phyloP scores from a whole-genome alignment of 2,797 vertebrate genomes.

The Borostomias antarcticus region DNA sequence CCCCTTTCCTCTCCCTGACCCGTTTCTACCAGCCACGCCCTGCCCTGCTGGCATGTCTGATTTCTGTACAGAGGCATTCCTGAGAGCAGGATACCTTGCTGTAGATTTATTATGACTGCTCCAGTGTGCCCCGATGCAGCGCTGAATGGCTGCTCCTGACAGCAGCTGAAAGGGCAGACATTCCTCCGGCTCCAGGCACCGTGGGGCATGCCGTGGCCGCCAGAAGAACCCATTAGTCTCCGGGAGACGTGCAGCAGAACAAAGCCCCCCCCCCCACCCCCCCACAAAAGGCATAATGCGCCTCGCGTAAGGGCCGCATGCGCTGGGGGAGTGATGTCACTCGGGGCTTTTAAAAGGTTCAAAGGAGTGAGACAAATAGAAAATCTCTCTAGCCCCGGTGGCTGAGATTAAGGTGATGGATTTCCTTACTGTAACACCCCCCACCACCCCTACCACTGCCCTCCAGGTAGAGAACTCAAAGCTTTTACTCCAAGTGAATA shows the following conservation, averaged over 20 bases:
- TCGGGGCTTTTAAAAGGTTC: conserved; percentile 47
- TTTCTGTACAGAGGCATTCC: conserved; percentile 49
- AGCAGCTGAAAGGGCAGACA: conserved; percentile 62
- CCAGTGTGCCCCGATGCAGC: conserved; percentile 32
- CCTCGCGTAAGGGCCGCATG: conserved; percentile 37
- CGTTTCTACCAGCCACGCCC: conserved; percentile 22
- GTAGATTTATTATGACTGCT: conserved; percentile 67
- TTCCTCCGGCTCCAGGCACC: conserved; percentile 52
- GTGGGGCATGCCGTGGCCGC: conserved; percentile 28
- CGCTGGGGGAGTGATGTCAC: conserved; percentile 40
- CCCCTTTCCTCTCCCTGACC: conserved; percentile 25
- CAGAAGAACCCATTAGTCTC: conserved; percentile 52
- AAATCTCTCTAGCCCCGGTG: conserved; percentile 47
- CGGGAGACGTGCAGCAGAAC: conserved; percentile 40
- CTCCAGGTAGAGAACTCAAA: conserved; percentile 63
- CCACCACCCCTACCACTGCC: conserved; percentile 33
- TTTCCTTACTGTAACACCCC: conserved; percentile 35
- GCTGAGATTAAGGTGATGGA: conserved; percentile 63
- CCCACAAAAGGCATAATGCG: conserved; percentile 25
- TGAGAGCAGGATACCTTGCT: conserved; percentile 51
- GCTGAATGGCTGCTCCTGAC: conserved; percentile 57
- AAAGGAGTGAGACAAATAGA: conserved; percentile 45
- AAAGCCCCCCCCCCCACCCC: too few species aligned
- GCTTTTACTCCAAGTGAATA: conserved; percentile 57
- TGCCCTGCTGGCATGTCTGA: conserved; percentile 43